Evolutionary conservation across 1,140 invertebrate species (phyloP).

Genomic region (Drosophila dunni): DNA sequence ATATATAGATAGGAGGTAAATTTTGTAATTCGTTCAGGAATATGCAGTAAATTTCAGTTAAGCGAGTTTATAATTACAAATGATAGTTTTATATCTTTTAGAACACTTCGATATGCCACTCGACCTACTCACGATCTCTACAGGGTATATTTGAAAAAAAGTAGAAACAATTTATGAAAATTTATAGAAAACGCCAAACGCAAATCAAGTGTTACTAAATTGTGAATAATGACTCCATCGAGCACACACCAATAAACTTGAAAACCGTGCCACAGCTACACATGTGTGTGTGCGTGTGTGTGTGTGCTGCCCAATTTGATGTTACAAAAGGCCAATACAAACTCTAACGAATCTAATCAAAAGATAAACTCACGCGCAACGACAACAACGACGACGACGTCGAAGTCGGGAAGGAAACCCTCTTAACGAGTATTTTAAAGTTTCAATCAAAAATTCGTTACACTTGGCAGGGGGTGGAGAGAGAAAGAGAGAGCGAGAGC

Average conservation of each 20-base stretch:
- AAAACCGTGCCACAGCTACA: slow-evolving; percentile 31
- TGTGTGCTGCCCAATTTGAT: slow-evolving; percentile 56
- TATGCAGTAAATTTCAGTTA: too few relatives aligned
- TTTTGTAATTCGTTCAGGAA: too few relatives aligned
- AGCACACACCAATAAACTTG: slow-evolving; percentile 5
- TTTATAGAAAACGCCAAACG: slow-evolving; percentile 76
- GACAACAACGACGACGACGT: slow-evolving; percentile 28
- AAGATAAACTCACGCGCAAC: slow-evolving; percentile 79
- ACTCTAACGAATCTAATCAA: slow-evolving; percentile 83
- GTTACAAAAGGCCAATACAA: slow-evolving; percentile 76
- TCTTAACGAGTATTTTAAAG: slow-evolving; percentile 82
- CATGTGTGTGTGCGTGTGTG: slow-evolving; percentile 4
- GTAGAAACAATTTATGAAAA: slow-evolving; percentile 75
- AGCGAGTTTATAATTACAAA: too few relatives aligned
- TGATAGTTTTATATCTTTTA: too few relatives aligned
- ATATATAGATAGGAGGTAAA: too few relatives aligned
- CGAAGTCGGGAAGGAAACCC: slow-evolving; percentile 46
- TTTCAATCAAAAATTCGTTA: slow-evolving; percentile 82
- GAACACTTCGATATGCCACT: background rate
- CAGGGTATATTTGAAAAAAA: slow-evolving; percentile 25
- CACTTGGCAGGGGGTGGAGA: slow-evolving; percentile 58
- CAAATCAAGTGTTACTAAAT: slow-evolving; percentile 83
- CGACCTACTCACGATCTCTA: background rate
- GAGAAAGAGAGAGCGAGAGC: background rate
- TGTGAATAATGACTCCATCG: slow-evolving; percentile 80